A percentile compares a stretch with the other conserved stretches of the same genome.
These are phyloP conservation scores for Cetonia aurata DNA, from an alignment of 2,888 invertebrate species.

Conservation along the genomic window DNA sequence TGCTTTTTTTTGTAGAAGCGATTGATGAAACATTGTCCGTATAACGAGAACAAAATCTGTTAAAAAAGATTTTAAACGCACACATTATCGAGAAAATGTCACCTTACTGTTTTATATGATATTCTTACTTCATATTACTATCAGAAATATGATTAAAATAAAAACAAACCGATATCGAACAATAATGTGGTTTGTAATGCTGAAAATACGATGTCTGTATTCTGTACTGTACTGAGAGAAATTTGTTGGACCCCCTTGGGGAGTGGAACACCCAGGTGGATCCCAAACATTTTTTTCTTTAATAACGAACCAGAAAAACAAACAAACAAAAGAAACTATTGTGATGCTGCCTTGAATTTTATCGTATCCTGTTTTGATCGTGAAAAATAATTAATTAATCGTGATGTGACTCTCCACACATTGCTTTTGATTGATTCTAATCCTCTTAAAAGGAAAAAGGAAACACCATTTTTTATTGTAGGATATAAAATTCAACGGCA, in stretches of 20 bases:
- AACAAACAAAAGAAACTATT: slow-evolving; percentile 15
- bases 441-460: too few species aligned
- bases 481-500: slow-evolving; percentile 32
- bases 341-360: slow-evolving; percentile 45
- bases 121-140: neutral
- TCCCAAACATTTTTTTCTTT: slow-evolving; percentile 3
- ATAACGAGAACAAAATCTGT: too few species aligned
- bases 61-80: too few species aligned
- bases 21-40: too few species aligned
- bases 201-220: neutral
- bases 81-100: too few species aligned
- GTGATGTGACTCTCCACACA: slow-evolving; percentile 43
- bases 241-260: slow-evolving; percentile 4
- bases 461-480: neutral
- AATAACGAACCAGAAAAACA: neutral
- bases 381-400: too few species aligned
- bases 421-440: neutral
- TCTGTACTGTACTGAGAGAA: slow-evolving; percentile 34
- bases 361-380: neutral
- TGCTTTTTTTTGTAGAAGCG: too few species aligned
- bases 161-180: slow-evolving; percentile 6
- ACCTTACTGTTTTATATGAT: too few species aligned
- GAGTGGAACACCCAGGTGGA: slow-evolving; percentile 44
- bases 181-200: slow-evolving; percentile 46
- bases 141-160: neutral